Conservation (phyloP, 2,888 invertebrate genomes). For the Nomada flava region DNA sequence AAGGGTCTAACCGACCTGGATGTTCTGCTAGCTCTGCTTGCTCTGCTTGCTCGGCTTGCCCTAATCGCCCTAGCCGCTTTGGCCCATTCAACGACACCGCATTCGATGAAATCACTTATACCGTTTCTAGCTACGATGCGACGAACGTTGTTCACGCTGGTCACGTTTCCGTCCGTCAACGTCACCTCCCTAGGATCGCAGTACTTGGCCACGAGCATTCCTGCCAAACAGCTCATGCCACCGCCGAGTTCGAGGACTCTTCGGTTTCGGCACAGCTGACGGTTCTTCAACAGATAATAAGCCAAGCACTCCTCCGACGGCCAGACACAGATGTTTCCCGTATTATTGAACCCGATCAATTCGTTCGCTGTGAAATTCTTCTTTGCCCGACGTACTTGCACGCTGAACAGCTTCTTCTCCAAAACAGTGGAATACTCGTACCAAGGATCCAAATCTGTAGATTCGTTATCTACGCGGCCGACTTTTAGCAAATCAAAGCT, state of each 20-base stretch:
- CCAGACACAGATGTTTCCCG: constrained; percentile 92
- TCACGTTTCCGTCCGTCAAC: constrained; percentile 92
- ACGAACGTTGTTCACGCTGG: constrained; percentile 90
- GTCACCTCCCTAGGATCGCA: constrained; percentile 87
- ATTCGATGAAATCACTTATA: constrained; percentile 85
- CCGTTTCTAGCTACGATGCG: constrained; percentile 88
- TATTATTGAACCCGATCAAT: constrained; percentile 92
- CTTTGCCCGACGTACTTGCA: constrained; percentile 87
- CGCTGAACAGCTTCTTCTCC: constrained; percentile 84
- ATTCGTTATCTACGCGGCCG: constrained; percentile 70
- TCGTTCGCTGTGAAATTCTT: constrained; percentile 89
- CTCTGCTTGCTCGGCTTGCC: constrained; percentile 54
- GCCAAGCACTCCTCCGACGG: constrained; percentile 91
- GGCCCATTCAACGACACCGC: constrained; percentile 81
- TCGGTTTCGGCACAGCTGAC: constrained; percentile 88
- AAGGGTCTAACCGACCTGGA: constrained; percentile 34
- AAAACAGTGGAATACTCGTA: constrained; percentile 87
- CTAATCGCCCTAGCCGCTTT: constrained; percentile 77
- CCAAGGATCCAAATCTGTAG: constrained; percentile 84
- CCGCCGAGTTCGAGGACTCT: constrained; percentile 92
- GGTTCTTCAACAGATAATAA: constrained; percentile 88
- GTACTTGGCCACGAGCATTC: constrained; percentile 89
- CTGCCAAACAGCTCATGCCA: constrained; percentile 94
- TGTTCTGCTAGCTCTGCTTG: constrained; percentile 32
- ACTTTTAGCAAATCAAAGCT: constrained; percentile 82